Conservation (phyloP, 92 coral and sea anemone genomes). For the Metridium senile region DNA sequence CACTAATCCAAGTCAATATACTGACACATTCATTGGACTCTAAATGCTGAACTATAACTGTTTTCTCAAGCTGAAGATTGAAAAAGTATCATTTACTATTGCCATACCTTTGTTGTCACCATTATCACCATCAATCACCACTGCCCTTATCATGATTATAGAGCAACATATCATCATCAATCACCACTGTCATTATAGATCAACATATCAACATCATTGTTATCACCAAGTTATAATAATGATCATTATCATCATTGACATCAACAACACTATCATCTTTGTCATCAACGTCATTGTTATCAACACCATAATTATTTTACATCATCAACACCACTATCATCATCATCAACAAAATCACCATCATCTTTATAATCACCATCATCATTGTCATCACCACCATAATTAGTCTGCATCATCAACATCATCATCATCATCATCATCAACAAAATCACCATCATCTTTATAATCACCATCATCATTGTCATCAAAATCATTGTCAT, state of each 20-base stretch:
- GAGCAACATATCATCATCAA: not conserved
- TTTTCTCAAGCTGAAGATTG: slow-evolving; percentile 69
- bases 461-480: not conserved
- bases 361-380: not conserved
- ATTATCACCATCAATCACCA: not conserved
- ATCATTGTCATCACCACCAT: not conserved
- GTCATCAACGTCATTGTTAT: not conserved
- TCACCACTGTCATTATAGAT: not conserved
- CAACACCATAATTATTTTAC: too few species aligned
- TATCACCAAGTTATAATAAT: not conserved
- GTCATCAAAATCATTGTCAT: not conserved
- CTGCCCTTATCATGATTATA: not conserved
- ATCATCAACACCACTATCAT: not conserved
- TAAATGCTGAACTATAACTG: slow-evolving; percentile 79
- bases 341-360: not conserved
- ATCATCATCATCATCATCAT: not conserved
- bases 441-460: not conserved
- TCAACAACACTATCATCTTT: not conserved
- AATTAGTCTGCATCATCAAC: not conserved
- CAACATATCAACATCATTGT: not conserved
- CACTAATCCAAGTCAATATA: slow-evolving; percentile 88
- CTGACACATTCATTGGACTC: slow-evolving; percentile 96
- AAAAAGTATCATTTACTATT: not conserved
- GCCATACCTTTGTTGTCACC: not conserved
- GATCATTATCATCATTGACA: not conserved